Conservation (phyloP, 2,888 invertebrate species). For the Dorcus hopei region DNA sequence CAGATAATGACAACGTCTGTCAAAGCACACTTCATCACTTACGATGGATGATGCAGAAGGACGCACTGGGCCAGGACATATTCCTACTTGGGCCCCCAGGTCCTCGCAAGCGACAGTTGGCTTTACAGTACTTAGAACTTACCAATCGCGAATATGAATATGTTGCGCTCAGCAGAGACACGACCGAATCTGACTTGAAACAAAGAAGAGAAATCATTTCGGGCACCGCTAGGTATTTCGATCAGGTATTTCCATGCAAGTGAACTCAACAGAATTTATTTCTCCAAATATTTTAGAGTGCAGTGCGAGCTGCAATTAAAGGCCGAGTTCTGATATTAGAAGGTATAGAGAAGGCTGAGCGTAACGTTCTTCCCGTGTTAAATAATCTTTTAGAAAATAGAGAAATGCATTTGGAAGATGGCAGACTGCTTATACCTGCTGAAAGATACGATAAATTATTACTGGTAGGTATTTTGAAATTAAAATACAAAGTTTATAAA, state of each 20-base stretch:
- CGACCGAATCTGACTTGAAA: constrained; percentile 95
- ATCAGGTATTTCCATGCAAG: constrained; percentile 64
- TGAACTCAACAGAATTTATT: constrained; percentile 7
- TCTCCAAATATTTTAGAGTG: constrained; percentile 61
- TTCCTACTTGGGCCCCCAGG: constrained; percentile 93
- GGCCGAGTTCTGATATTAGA: constrained; percentile 88
- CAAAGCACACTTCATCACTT: constrained; percentile 78
- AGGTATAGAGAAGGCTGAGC: constrained; percentile 95
- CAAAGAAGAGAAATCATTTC: constrained; percentile 87
- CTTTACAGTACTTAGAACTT: constrained; percentile 84
- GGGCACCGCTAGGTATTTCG: constrained; percentile 88
- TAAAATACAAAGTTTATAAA: constrained; percentile 7
- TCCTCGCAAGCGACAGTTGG: constrained; percentile 73
- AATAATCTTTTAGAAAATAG: constrained; percentile 96
- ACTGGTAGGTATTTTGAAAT: constrained; percentile 54
- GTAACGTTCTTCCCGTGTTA: constrained; percentile 92
- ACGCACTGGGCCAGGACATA: constrained; percentile 88
- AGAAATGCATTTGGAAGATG: constrained; percentile 98
- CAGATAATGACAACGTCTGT: constrained; percentile 58
- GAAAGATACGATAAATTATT: constrained; percentile 85
- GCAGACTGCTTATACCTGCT: constrained; percentile 86
- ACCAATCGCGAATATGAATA: constrained; percentile 90
- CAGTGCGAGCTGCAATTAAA: constrained; percentile 86
- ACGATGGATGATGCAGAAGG: constrained; percentile 96
- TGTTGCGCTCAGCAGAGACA: constrained; percentile 89